phyloP scores from a whole-genome alignment of 2,113 vertebrate species.

The Grallaria varia region DNA sequence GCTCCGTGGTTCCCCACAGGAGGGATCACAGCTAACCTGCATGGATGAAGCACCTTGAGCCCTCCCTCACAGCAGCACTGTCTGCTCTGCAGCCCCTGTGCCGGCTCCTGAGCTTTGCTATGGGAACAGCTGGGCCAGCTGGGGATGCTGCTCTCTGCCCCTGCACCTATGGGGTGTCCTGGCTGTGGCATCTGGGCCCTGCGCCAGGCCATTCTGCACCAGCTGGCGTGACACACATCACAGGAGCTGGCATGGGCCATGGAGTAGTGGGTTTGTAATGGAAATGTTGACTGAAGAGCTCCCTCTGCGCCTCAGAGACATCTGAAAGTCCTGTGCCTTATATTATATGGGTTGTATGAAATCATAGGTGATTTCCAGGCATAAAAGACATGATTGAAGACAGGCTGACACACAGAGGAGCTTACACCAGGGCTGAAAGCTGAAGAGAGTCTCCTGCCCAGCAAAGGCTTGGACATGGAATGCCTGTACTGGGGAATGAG shows the following conservation, averaged over 20 bases:
- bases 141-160: neutral
- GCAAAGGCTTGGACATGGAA: neutral
- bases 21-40: neutral
- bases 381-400: neutral
- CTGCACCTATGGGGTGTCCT: neutral
- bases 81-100: neutral
- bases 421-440: neutral
- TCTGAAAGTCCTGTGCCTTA: neutral
- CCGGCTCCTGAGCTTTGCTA: neutral
- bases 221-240: neutral
- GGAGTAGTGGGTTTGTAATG: neutral
- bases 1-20: neutral
- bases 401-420: neutral
- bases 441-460: neutral
- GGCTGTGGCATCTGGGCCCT: rapidly evolving
- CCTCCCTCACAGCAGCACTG: neutral
- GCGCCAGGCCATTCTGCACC: rapidly evolving
- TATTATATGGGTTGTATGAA: neutral
- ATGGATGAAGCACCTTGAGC: neutral
- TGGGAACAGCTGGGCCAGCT: rapidly evolving
- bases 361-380: neutral
- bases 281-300: neutral
- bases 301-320: neutral
- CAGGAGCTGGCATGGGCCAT: rapidly evolving
- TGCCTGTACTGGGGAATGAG: neutral